Evolutionary conservation across 2,888 invertebrate genomes (phyloP), one percentile per base, ranked within the genome.

Genomic region (Sussaba pulchella): DNA sequence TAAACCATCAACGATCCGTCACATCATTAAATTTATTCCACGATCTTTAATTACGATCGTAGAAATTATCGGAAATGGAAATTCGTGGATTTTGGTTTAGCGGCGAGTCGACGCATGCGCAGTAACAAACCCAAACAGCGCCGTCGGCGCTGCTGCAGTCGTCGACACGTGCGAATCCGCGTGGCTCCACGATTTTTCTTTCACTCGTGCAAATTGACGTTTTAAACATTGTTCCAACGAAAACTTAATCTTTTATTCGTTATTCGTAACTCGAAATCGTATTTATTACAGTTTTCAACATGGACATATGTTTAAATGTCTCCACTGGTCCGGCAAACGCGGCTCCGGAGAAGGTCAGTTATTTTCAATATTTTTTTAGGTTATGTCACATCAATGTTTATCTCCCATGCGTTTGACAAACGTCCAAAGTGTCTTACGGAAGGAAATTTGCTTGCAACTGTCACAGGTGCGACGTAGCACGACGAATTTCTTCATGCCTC

Each of bases 251-350:
- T 19, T 71, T 17, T 64, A 57, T 31, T n/a, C 24, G 43, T 76
- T 14, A 5, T 24, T 52, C 6, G 57, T 24, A 6, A n/a, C 8
- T 12, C 43, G n/a, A 45, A 74, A 61, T 19, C 43, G 63, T 70
- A 52, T 70, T 64, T 82, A 89, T 90, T 88, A 85, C 87, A 31
- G 81, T 90, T 50, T 79, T 84, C 64, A 87, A 87, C 9, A 90
- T 89, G 87, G 91, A 91, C 83, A 91, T 92, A 77, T 88, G 86
- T 76, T 84, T 92, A 64, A 92, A 92, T 61, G 84, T 92, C 14
- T 86, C 88, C 8, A 70, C 83, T n/a, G 87, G 81, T 1, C 54
- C 81, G 8, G 39, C 86, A 31, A 70, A 31, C 8, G 78, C 24
- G 52, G 47, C 63, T 0, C 57, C 82, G 59, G 80, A 36, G 36